Base-by-base conservation (phyloP, 1,140 invertebrate species). In the Watersipora subatra region DNA sequence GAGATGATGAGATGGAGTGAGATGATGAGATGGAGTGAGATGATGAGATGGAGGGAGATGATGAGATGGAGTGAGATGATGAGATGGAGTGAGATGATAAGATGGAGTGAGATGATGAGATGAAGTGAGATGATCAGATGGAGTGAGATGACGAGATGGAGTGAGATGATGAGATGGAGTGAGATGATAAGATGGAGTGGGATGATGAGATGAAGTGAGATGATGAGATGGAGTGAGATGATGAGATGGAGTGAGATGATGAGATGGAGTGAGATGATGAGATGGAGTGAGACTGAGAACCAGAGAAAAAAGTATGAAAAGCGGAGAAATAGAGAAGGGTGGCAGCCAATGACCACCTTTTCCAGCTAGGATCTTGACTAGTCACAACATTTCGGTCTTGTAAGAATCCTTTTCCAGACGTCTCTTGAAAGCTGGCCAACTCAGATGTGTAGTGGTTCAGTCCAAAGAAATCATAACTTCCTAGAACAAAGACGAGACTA, bases 401-500 rank as follows among this genome's bases (percentile, higher is more conserved):
- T 46, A 7, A n/a, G n/a, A 46, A 46, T 46, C 34, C 34, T 46
- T 46, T 46, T 12, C 34, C n/a, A 12, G 7, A n/a, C 7, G 34
- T 12, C 7, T 12, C n/a, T n/a, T 46, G 34, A 7, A 46, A 46
- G 24, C 59, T 69, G 1, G 71, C 73, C 2, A 73, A 63, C 15
- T 66, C 64, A 1, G 75, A 71, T 1, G 73, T 73, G 67, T 79
- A 76, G 61, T 75, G 71, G 62, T 79, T 80, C 17, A 74, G 69
- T 24, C 72, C 73, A 25, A 77, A 69, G 58, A 76, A 75, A 67
- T 78, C 75, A 20, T 63, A 64, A 7, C 71, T 71, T 56, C 75
- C 75, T 76, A 61, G 1, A 69, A 67, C 64, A 2, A 22, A 27
- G 25, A 67, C 15, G 28, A 2, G 22, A 63, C 20, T 20, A 26